Evolutionary conservation across 2,797 vertebrate species (phyloP), one percentile per base, ranked within the genome.

Genomic region (Pangasius krempfi): DNA sequence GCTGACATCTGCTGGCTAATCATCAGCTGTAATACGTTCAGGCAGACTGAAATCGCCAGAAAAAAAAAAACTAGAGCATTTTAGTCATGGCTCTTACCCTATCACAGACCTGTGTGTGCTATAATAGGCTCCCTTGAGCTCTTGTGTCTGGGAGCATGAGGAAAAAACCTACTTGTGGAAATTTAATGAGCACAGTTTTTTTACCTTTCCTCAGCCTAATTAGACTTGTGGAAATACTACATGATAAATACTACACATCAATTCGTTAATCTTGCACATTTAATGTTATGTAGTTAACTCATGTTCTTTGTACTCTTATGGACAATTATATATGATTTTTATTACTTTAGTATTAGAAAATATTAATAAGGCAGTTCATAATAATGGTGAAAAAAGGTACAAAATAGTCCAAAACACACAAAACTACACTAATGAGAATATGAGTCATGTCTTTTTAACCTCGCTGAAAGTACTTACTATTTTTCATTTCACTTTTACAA

Each of bases 1-100:
- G 84, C 88, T 91, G 88, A 89, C 88, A 89, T 89, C 89, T 92
- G 86, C 89, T 88, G 86, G 76, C 84, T 91, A 86, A 90, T 85
- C 85, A 87, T 92, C 90, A 92, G 87, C 85, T 90, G 80, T 92
- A 91, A 92, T 90, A 85, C 60, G 64, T 91, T 92, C 88, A 89
- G 88, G 87, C 86, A 88, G 81, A 88, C 75, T 52, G 62, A 90
- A 91, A 89, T 88, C 27, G 78, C 60, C 58, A 60, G 70, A 22
- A 52, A 90, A 62, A 60, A 60, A 47, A 7, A 84, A 25, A 14
- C 85, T 5, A 50, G 64, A 87, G 84, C 62, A 10, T 89, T 88
- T 89, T 75, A 90, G 88, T 82, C 80, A 82, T 85, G 85, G 89
- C 90, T 89, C 89, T 90, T 91, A 92, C 80, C 84, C 87, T 79